phyloP scores from a whole-genome alignment of 2,113 vertebrate species.

The Cheirogaleus medius region DNA sequence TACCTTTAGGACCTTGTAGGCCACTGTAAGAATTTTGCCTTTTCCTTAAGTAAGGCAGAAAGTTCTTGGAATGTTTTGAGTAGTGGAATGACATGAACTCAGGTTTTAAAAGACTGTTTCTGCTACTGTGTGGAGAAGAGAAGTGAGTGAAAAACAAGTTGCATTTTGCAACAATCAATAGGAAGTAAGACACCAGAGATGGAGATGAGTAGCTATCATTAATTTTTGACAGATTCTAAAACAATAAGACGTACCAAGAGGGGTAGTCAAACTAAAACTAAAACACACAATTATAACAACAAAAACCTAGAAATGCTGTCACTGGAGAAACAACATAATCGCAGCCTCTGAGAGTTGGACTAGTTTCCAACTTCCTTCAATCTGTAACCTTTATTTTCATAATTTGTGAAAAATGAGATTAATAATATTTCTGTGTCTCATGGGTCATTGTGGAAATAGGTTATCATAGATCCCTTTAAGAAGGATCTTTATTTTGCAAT shows the following conservation, averaged over 20 bases:
- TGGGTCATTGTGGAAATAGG: not conserved
- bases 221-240: not conserved
- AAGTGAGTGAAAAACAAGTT: not conserved
- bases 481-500: not conserved
- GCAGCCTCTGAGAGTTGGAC: not conserved
- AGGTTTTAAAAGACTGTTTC: not conserved
- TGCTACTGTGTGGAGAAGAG: not conserved
- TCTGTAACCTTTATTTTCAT: not conserved
- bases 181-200: not conserved
- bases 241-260: not conserved
- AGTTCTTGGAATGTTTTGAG: not conserved
- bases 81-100: not conserved
- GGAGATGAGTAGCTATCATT: not conserved
- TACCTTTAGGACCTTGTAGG: not conserved
- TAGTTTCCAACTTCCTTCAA: not conserved
- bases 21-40: not conserved
- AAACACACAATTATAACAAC: not conserved
- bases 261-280: not conserved
- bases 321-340: not conserved
- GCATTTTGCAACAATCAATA: not conserved
- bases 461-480: not conserved
- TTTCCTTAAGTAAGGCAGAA: not conserved
- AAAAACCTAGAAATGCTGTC: not conserved
- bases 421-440: not conserved
- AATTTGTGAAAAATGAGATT: not conserved